phyloP scores from a whole-genome alignment of 2,888 invertebrate genomes.

The Pilophorus perplexus region DNA sequence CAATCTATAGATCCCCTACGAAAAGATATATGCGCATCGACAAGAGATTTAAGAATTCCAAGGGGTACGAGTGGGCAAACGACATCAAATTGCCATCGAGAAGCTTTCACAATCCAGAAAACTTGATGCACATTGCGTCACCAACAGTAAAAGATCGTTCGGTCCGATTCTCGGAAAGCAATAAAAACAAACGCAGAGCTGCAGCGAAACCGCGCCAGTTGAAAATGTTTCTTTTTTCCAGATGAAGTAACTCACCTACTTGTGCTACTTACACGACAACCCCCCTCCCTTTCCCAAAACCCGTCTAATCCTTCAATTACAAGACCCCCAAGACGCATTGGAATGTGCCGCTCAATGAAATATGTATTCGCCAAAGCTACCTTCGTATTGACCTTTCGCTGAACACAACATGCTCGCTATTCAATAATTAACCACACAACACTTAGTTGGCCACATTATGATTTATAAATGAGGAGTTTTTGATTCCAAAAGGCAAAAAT shows the following conservation, averaged over 20 bases:
- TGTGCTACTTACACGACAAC: background rate
- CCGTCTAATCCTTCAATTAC: background rate
- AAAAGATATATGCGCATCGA: slow-evolving; percentile 8
- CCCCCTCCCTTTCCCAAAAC: background rate
- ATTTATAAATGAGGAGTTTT: background rate
- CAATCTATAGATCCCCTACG: background rate
- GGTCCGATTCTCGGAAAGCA: slow-evolving; percentile 26
- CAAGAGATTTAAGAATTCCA: slow-evolving; percentile 4
- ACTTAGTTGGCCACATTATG: background rate
- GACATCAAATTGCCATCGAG: no score
- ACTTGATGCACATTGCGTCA: slow-evolving; percentile 16
- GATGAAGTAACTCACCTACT: background rate
- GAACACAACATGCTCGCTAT: no score
- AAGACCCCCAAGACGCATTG: background rate
- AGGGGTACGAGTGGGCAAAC: no score
- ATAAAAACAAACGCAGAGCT: slow-evolving; percentile 21
- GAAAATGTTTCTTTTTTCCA: background rate
- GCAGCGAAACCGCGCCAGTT: background rate
- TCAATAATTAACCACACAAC: no score
- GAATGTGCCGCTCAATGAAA: slow-evolving; percentile 9
- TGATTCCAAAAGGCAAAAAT: no score
- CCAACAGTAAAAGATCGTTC: slow-evolving; percentile 4
- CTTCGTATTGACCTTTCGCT: no score
- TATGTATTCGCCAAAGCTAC: slow-evolving; percentile 6
- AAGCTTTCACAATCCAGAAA: slow-evolving; percentile 19